These are phyloP conservation scores for Pseudachorutes palmiensis DNA, from an alignment of 1,140 invertebrate species.

Conservation along the genomic window DNA sequence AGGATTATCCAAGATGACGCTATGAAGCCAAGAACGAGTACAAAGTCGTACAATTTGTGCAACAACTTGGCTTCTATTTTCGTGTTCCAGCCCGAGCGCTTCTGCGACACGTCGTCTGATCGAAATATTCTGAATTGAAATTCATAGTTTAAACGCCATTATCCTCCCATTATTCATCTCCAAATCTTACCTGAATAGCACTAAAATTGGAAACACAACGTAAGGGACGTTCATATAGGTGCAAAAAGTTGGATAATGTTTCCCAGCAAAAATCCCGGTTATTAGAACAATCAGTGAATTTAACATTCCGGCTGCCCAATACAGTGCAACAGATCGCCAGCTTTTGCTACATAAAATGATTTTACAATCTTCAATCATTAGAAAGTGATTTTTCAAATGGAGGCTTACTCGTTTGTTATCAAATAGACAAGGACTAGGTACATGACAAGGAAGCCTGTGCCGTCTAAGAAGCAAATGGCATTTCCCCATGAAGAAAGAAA, in stretches of 20 bases:
- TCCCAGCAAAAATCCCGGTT: constrained; percentile 25
- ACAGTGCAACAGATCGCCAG: constrained; percentile 32
- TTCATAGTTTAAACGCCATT: too few relatives aligned
- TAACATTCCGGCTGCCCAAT: constrained; percentile 31
- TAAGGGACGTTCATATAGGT: constrained; percentile 37
- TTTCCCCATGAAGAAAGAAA: constrained; percentile 27
- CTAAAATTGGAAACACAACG: constrained; percentile 31
- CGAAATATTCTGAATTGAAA: too few relatives aligned
- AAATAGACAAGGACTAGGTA: constrained; percentile 29
- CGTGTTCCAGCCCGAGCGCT: constrained; percentile 22
- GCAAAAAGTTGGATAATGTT: constrained; percentile 33
- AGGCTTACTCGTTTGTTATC: constrained; percentile 28
- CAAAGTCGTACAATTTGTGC: constrained; percentile 22
- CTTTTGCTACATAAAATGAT: constrained; percentile 25
- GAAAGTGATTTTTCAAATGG: not conserved
- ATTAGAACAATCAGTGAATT: constrained; percentile 37
- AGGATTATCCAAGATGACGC: constrained; percentile 25
- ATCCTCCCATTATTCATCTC: too few relatives aligned
- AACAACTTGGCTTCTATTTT: not conserved
- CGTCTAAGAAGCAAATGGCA: constrained; percentile 36
- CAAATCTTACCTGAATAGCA: constrained; percentile 23
- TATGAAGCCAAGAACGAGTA: constrained; percentile 21
- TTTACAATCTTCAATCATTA: too few relatives aligned
- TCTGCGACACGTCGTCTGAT: too few relatives aligned
- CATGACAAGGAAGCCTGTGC: constrained; percentile 34